Percentiles rank a stretch among this genome's conserved stretches.
These are phyloP conservation scores for Vireo altiloquus DNA, from an alignment of 2,113 vertebrate genomes.

Conservation along the genomic window DNA sequence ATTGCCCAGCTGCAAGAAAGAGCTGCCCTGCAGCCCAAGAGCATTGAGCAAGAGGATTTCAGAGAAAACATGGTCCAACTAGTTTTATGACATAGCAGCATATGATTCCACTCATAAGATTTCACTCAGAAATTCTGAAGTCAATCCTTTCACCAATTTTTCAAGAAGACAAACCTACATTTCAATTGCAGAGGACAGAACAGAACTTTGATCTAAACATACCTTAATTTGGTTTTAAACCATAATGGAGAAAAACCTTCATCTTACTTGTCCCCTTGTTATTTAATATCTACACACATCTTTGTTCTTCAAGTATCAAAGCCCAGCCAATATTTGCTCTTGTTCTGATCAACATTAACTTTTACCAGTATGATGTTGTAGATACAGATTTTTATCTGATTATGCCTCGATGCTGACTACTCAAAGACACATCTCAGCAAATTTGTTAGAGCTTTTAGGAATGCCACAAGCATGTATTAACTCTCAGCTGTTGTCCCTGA, in stretches of 20 bases:
- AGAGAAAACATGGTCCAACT: not conserved
- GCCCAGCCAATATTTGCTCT: not conserved
- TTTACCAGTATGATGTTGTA: not conserved
- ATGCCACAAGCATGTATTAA: not conserved
- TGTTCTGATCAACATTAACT: not conserved
- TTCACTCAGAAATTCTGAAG: not conserved
- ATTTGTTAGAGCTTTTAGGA: not conserved
- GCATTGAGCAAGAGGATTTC: not conserved
- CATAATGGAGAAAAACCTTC: not conserved
- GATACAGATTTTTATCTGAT: not conserved
- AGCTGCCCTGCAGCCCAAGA: slow-evolving; percentile 62
- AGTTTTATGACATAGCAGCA: not conserved
- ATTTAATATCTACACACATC: not conserved
- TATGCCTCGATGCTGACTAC: not conserved
- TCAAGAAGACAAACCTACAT: not conserved
- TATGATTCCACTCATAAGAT: not conserved
- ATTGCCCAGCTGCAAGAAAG: slow-evolving; percentile 75
- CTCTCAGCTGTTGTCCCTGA: not conserved
- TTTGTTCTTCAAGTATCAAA: not conserved
- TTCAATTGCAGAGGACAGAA: not conserved
- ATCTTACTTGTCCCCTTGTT: not conserved
- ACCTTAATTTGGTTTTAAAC: not conserved
- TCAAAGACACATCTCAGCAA: not conserved
- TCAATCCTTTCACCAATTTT: not conserved
- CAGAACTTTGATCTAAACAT: not conserved